Percentiles rank a stretch among this genome's conserved stretches.
Evolutionary conservation across 2,113 vertebrate genomes (phyloP).

Genomic region (Podarcis raffonei): DNA sequence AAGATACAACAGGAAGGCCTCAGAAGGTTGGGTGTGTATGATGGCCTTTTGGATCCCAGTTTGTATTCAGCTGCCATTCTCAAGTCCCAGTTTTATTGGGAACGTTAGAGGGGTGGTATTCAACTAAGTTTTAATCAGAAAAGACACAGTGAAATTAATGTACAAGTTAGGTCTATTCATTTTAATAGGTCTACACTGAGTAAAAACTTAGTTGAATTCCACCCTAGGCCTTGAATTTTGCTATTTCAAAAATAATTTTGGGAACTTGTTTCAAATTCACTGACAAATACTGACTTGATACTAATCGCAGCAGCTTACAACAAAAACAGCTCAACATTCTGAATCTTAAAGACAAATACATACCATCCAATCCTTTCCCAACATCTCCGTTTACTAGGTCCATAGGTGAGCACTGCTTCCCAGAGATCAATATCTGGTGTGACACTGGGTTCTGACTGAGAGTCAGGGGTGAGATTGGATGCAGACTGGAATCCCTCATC

Average conservation of each 20-base stretch:
- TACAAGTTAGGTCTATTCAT: too few species aligned
- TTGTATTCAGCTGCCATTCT: neutral
- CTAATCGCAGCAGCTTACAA: neutral
- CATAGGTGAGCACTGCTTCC: conserved; percentile 88
- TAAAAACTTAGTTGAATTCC: too few species aligned
- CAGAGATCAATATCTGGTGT: conserved; percentile 90
- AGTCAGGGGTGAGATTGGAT: conserved; percentile 97
- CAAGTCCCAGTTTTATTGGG: neutral
- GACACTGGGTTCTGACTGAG: conserved; percentile 89
- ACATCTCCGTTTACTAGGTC: conserved; percentile 87
- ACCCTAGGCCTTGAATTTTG: neutral
- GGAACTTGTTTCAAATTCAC: neutral
- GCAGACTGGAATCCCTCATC: conserved; percentile 97
- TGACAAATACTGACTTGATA: neutral
- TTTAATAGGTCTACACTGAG: too few species aligned
- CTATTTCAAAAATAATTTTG: neutral
- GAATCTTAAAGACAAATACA: conserved; percentile 49
- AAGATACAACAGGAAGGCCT: neutral
- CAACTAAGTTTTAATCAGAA: too few species aligned
- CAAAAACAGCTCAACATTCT: neutral
- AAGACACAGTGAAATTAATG: too few species aligned
- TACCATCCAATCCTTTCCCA: conserved; percentile 98
- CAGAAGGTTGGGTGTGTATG: neutral
- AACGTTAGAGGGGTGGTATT: neutral
- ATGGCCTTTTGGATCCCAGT: neutral